These are phyloP conservation scores for Malurus leucopterus DNA, from an alignment of 2,797 vertebrate genomes.

Conservation along the genomic window DNA sequence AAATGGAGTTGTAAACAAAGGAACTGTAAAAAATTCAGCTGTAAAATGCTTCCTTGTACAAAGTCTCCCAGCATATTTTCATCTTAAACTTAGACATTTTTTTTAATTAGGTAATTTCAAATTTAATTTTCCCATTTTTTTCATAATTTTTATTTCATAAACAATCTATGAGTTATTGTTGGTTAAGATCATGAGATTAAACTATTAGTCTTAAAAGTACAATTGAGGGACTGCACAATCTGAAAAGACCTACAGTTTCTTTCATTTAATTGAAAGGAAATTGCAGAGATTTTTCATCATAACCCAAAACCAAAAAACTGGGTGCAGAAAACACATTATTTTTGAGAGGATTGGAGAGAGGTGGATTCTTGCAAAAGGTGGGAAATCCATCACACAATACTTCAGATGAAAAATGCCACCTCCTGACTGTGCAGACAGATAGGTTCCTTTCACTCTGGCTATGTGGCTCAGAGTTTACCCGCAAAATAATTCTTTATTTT, in stretches of 20 bases:
- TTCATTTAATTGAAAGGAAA: neutral
- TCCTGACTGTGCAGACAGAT: neutral
- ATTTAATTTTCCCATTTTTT: neutral
- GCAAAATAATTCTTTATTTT: neutral
- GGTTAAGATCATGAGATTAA: neutral
- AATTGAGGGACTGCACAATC: neutral
- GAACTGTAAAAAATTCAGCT: neutral
- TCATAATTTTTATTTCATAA: neutral
- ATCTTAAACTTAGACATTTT: neutral
- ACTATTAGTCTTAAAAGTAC: neutral
- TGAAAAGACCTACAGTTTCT: neutral
- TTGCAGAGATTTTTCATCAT: neutral
- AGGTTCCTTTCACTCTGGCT: neutral
- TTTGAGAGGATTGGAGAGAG: neutral
- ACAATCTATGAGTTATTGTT: neutral
- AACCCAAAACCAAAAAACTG: neutral
- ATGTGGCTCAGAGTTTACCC: neutral
- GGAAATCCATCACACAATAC: neutral
- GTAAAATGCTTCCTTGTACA: neutral
- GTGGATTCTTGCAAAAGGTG: neutral
- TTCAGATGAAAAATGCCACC: neutral
- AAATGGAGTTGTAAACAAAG: neutral
- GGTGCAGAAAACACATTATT: neutral
- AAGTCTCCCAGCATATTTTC: neutral
- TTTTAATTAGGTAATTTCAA: neutral